Base-by-base conservation (phyloP, 2,888 invertebrate species). In the Dendrolimus pini region DNA sequence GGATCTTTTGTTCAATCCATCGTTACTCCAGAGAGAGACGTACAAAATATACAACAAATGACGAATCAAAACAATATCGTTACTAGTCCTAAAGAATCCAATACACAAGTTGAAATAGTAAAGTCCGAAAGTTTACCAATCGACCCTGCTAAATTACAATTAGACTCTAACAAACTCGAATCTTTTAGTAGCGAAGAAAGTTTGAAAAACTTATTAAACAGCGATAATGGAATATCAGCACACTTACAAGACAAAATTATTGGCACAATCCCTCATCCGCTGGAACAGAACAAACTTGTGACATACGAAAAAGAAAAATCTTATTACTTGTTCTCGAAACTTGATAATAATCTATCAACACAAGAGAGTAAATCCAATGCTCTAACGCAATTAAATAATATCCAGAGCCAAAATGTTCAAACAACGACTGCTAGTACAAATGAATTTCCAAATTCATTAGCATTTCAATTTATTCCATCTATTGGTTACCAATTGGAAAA, bases 291-390 rank as follows among this genome's bases (percentile, higher is more conserved):
- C 61, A 89, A 89, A 67, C 60, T 82, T 12, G 74, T 89, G 9
- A 83, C 85, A 7, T 89, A 89, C 63, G 80, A 88, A 61, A 89
- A 87, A 63, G 83, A 89, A 64, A 82, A 88, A 65, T 82, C 86
- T 1, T 90, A 87, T 61, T 85, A 82, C 56, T 71, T 90, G 13
- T 85, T 77, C 63, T 80, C 88, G 47, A 83, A 86, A 61, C 64
- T 84, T 41, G 77, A 84, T 52, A 72, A 75, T 54, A 74, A 74
- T 47, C 57, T 58, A 7, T 60, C 70, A 41, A 65, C 64, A 18
- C 72, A 73, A 55, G 70, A 71, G 52, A 58, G 59, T n/a, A 60
- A 62, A 57, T 63, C 58, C 14, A 72, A 71, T 41, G 58, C 58
- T 9, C 65, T 59, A 55, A 59, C 62, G 41, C 70, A 68, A 53